phyloP scores from a whole-genome alignment of 2,888 invertebrate species.

The Miltochrista miniata region DNA sequence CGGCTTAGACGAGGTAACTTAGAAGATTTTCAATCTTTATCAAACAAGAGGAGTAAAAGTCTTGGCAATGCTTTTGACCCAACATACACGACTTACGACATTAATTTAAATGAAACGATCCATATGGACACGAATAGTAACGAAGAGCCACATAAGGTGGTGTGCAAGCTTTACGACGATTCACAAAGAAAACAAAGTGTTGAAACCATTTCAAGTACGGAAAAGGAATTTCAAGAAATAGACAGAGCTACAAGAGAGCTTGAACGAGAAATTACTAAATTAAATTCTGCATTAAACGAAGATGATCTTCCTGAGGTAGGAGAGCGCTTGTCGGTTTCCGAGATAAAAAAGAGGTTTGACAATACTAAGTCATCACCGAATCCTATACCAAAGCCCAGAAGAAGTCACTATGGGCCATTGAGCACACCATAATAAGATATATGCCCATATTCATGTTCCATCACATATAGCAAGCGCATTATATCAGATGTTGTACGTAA shows the following conservation, averaged over 20 bases:
- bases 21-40: constrained; percentile 68
- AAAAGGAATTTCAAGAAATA: constrained; percentile 77
- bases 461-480: neutral
- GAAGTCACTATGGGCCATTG: constrained; percentile 73
- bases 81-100: constrained; percentile 64
- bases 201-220: constrained; percentile 74
- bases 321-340: constrained; percentile 65
- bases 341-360: constrained; percentile 81
- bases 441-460: constrained; percentile 1
- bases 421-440: constrained; percentile 47
- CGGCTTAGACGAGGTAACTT: constrained; percentile 70
- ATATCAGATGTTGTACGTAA: neutral
- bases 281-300: constrained; percentile 74
- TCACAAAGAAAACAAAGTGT: constrained; percentile 65
- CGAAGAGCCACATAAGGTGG: constrained; percentile 67
- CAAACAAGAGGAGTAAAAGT: constrained; percentile 75
- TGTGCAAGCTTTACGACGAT: constrained; percentile 70
- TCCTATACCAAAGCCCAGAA: constrained; percentile 84
- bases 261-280: constrained; percentile 74
- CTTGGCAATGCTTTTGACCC: constrained; percentile 63
- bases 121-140: constrained; percentile 64
- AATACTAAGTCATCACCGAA: constrained; percentile 79
- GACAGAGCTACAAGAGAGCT: constrained; percentile 73
- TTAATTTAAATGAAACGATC: constrained; percentile 65
- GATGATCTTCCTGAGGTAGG: constrained; percentile 62